Conservation (phyloP, 2,113 vertebrate species). For the Elephantulus edwardii region DNA sequence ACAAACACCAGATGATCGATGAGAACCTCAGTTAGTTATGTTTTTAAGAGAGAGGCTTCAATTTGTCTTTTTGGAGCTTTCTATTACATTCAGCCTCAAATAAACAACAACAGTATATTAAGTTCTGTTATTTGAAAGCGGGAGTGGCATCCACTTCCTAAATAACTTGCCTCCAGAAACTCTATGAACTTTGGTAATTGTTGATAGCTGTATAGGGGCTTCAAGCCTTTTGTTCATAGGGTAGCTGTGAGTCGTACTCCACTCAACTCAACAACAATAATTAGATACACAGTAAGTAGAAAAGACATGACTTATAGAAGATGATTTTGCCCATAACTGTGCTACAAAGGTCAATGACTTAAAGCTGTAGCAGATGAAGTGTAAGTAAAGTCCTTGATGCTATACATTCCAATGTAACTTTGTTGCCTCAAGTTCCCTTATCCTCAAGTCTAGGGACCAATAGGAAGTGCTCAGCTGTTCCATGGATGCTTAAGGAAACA, state of each 20-base stretch:
- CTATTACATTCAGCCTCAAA: neutral
- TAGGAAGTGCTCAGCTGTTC: conserved; percentile 74
- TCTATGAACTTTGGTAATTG: too few species aligned
- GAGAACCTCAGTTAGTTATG: neutral
- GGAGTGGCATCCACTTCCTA: too few species aligned
- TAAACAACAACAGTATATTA: too few species aligned
- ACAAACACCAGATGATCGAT: neutral
- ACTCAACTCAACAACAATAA: too few species aligned
- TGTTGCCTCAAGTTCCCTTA: neutral
- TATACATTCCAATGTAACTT: conserved; percentile 41
- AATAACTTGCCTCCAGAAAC: too few species aligned
- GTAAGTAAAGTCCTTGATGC: conserved; percentile 46
- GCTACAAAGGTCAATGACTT: conserved; percentile 37
- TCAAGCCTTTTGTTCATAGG: too few species aligned
- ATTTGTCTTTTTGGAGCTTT: neutral
- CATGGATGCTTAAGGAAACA: conserved; percentile 65
- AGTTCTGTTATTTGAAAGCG: too few species aligned
- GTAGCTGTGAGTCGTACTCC: too few species aligned
- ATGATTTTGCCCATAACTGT: neutral
- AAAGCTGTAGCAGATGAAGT: conserved; percentile 45
- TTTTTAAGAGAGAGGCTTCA: neutral
- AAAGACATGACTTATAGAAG: neutral
- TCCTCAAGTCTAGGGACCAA: conserved; percentile 50
- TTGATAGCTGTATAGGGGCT: too few species aligned
- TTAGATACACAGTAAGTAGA: neutral